These are phyloP conservation scores for Drosophila conformis DNA, from an alignment of 2,888 invertebrate species.

Conservation along the genomic window DNA sequence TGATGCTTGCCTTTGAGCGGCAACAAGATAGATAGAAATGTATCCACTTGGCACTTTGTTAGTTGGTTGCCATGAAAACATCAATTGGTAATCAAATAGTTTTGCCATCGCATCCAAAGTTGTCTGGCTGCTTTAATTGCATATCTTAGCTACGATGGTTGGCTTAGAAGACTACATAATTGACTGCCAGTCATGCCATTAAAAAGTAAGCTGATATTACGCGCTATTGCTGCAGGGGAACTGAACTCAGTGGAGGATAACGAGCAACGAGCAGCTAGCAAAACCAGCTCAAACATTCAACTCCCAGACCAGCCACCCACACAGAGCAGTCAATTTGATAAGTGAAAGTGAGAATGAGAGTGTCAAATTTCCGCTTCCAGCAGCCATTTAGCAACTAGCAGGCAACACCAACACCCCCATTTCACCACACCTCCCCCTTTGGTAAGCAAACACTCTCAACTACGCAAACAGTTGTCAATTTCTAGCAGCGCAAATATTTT, in stretches of 20 bases:
- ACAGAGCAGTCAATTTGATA: slow-evolving; percentile 37
- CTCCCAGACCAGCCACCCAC: slow-evolving; percentile 4
- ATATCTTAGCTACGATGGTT: slow-evolving; percentile 54
- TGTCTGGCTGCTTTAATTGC: slow-evolving; percentile 62
- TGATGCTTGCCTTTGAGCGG: neutral
- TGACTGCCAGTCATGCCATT: slow-evolving; percentile 71
- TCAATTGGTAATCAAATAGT: slow-evolving; percentile 80
- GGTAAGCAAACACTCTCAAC: slow-evolving; percentile 71
- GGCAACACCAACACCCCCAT: neutral
- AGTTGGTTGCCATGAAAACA: slow-evolving; percentile 45
- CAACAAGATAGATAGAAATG: slow-evolving; percentile 3
- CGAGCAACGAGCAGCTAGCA: slow-evolving; percentile 4
- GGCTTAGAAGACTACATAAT: slow-evolving; percentile 69
- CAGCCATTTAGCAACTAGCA: slow-evolving; percentile 28
- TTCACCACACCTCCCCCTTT: neutral
- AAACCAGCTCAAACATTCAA: neutral
- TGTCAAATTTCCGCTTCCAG: slow-evolving; percentile 77
- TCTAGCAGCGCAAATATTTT: slow-evolving; percentile 76
- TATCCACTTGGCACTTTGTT: slow-evolving; percentile 34
- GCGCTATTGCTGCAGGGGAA: slow-evolving; percentile 51
- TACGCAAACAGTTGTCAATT: slow-evolving; percentile 80
- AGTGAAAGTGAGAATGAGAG: slow-evolving; percentile 71
- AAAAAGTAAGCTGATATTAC: slow-evolving; percentile 77
- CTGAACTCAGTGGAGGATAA: slow-evolving; percentile 11
- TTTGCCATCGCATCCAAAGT: slow-evolving; percentile 31